Percentiles rank a stretch among this genome's conserved stretches.
phyloP scores from a whole-genome alignment of 2,113 vertebrate species.

The Cacatua alba region DNA sequence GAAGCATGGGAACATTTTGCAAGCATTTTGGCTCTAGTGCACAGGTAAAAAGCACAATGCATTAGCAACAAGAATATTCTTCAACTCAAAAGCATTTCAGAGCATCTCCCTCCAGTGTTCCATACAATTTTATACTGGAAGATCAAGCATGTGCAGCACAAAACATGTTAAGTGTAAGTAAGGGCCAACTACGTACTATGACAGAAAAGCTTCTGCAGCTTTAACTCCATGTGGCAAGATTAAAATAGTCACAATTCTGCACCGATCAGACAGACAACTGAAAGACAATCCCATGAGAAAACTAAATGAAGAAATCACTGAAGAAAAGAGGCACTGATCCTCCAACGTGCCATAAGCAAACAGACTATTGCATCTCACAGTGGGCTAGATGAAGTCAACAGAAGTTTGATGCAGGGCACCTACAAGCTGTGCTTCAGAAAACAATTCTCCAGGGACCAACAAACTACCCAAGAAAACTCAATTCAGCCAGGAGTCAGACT shows the following conservation, averaged over 20 bases:
- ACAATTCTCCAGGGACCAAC: not conserved
- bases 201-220: not conserved
- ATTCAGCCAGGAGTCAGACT: not conserved
- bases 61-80: not conserved
- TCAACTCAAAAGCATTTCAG: not conserved
- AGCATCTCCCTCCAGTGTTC: not conserved
- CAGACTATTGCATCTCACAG: not conserved
- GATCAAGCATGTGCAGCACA: not conserved
- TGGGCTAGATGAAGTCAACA: accelerated
- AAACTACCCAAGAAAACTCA: not conserved
- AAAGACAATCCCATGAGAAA: not conserved
- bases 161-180: accelerated
- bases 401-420: accelerated
- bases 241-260: not conserved
- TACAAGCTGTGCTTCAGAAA: not conserved
- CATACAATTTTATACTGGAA: not conserved
- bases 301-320: not conserved
- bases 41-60: not conserved
- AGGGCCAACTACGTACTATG: accelerated
- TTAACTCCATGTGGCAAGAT: not conserved
- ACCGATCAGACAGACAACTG: not conserved
- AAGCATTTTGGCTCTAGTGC: not conserved
- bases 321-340: not conserved
- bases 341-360: not conserved
- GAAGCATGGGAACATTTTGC: not conserved